A percentile compares a stretch with the other conserved stretches of the same genome.
Evolutionary conservation across 2,888 invertebrate genomes (phyloP).

Genomic region (Piscicola geometra): DNA sequence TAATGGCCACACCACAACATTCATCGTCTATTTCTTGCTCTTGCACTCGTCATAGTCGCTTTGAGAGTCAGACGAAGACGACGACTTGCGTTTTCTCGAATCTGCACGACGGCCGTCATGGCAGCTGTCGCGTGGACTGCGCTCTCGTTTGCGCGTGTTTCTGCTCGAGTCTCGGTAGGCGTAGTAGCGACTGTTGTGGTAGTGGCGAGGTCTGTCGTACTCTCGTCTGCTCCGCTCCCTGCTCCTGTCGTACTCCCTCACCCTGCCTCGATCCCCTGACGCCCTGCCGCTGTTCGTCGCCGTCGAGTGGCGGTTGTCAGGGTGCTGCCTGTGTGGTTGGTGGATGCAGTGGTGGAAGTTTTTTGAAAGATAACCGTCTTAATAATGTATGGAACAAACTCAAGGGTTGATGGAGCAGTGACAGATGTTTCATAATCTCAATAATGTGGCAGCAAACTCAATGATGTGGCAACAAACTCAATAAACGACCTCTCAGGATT

Average conservation of each 20-base stretch:
- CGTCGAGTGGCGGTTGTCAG: neutral
- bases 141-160: neutral
- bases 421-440: too few species aligned
- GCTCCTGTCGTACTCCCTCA: neutral
- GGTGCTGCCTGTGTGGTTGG: neutral
- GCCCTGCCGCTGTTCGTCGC: neutral
- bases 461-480: too few species aligned
- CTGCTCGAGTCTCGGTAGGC: constrained; percentile 5
- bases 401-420: too few species aligned
- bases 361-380: too few species aligned
- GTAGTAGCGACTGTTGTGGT: constrained; percentile 5
- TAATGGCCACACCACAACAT: too few species aligned
- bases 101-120: neutral
- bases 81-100: neutral
- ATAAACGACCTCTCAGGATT: constrained; percentile 9
- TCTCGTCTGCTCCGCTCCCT: neutral
- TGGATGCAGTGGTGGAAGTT: too few species aligned
- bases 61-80: neutral
- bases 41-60: constrained; percentile 2
- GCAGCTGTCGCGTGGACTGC: neutral
- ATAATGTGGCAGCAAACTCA: too few species aligned
- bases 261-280: neutral
- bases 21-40: constrained; percentile 17
- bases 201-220: constrained; percentile 2
- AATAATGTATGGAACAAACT: too few species aligned